A percentile compares a stretch with the other conserved stretches of the same genome.
Conservation (phyloP, 92 coral and sea anemone species). For the Phenganax subtilis region DNA sequence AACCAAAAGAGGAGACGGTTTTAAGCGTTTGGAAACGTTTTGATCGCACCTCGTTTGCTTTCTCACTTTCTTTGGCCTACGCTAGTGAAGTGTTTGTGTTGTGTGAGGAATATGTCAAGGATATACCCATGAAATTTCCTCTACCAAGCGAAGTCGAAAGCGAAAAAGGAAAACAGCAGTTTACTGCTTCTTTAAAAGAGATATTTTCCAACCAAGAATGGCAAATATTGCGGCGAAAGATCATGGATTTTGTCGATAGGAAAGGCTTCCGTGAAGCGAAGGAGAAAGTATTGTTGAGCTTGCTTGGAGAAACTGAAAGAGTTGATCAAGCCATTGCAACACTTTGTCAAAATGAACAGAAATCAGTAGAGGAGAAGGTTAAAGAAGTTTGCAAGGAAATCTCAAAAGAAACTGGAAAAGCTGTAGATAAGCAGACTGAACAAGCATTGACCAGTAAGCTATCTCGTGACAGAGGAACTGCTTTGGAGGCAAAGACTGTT, state of each 20-base stretch:
- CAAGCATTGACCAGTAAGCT: slow-evolving; percentile 68
- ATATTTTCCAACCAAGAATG: slow-evolving; percentile 34
- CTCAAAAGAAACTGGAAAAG: slow-evolving; percentile 25
- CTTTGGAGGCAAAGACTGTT: slow-evolving; percentile 72
- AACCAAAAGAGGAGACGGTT: slow-evolving; percentile 61
- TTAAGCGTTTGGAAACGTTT: slow-evolving; percentile 71
- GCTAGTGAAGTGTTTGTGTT: slow-evolving; percentile 50
- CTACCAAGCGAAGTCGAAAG: slow-evolving; percentile 42
- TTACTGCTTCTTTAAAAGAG: slow-evolving; percentile 41
- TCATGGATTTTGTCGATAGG: slow-evolving; percentile 54
- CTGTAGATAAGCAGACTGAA: slow-evolving; percentile 32
- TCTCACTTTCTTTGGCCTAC: slow-evolving; percentile 57
- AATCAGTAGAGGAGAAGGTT: slow-evolving; percentile 64
- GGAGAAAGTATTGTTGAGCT: slow-evolving; percentile 55
- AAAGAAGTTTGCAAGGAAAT: slow-evolving; percentile 67
- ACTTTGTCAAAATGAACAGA: slow-evolving; percentile 68
- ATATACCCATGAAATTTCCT: slow-evolving; percentile 9
- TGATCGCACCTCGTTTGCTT: slow-evolving; percentile 68
- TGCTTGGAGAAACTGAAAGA: slow-evolving; percentile 44
- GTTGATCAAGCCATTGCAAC: slow-evolving; percentile 51
- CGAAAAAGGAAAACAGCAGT: slow-evolving; percentile 36
- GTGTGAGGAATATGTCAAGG: slow-evolving; percentile 35
- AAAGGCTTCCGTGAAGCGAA: slow-evolving; percentile 45
- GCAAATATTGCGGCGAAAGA: slow-evolving; percentile 42
- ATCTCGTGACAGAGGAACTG: slow-evolving; percentile 77